These are phyloP conservation scores for Acleris cristana DNA, from an alignment of 2,888 invertebrate species.

Conservation along the genomic window DNA sequence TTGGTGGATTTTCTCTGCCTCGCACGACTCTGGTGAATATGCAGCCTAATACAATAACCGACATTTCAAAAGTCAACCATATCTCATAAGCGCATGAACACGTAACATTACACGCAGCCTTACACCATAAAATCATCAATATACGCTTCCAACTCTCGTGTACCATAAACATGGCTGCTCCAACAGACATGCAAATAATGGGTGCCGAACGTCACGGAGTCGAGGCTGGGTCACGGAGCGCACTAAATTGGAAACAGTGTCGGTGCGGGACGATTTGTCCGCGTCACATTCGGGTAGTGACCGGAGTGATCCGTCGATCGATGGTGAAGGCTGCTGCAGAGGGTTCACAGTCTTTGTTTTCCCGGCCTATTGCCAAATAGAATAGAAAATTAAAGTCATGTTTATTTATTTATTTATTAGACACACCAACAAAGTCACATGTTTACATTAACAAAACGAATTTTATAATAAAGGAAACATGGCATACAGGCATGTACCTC, in stretches of 20 bases:
- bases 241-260: constrained; percentile 32
- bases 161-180: constrained; percentile 32
- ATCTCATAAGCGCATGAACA: constrained; percentile 1
- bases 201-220: constrained; percentile 28
- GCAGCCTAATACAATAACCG: no score
- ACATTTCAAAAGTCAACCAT: no score
- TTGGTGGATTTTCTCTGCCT: no score
- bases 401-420: no score
- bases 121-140: constrained; percentile 24
- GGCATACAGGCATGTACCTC: no score
- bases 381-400: no score
- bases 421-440: no score
- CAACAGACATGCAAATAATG: constrained; percentile 38
- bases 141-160: constrained; percentile 32
- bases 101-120: neutral
- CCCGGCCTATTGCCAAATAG: no score
- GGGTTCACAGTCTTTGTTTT: neutral
- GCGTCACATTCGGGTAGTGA: constrained; percentile 32
- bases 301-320: constrained; percentile 15
- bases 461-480: no score
- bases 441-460: no score
- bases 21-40: no score
- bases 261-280: constrained; percentile 35
- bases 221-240: constrained; percentile 15
- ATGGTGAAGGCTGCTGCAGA: neutral